phyloP scores from a whole-genome alignment of 2,113 vertebrate genomes.

The Ceuthmochares aereus region DNA sequence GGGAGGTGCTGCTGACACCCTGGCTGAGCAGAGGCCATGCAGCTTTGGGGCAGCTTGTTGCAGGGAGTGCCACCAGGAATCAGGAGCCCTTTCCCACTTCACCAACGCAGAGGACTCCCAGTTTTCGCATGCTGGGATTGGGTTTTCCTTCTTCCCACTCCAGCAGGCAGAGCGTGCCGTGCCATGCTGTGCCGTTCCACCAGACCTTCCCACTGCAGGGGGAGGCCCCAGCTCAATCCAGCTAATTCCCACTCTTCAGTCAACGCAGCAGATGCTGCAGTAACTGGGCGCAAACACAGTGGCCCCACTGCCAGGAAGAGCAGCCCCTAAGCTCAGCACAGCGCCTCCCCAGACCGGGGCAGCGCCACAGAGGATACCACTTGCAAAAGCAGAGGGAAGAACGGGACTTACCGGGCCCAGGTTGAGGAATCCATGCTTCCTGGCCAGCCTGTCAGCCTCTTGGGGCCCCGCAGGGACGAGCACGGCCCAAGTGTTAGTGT shows the following conservation, averaged over 20 bases:
- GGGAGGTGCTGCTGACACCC: accelerated
- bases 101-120: neutral
- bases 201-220: accelerated
- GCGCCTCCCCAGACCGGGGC: accelerated
- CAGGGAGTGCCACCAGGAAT: no score
- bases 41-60: no score
- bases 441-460: conserved; percentile 85
- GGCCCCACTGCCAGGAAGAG: neutral
- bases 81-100: neutral
- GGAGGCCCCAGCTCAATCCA: neutral
- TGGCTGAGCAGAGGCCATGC: accelerated
- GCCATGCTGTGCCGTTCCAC: neutral
- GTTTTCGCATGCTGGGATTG: neutral
- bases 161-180: neutral
- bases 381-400: neutral
- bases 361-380: neutral
- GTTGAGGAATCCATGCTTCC: conserved; percentile 92
- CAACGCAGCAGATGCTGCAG: neutral
- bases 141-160: neutral
- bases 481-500: conserved; percentile 95
- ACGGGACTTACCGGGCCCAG: conserved; percentile 83
- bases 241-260: neutral
- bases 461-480: conserved; percentile 81
- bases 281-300: accelerated
- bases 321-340: neutral